Evolutionary conservation across 1,140 invertebrate genomes (phyloP).

Genomic region (Sycophila sp.): DNA sequence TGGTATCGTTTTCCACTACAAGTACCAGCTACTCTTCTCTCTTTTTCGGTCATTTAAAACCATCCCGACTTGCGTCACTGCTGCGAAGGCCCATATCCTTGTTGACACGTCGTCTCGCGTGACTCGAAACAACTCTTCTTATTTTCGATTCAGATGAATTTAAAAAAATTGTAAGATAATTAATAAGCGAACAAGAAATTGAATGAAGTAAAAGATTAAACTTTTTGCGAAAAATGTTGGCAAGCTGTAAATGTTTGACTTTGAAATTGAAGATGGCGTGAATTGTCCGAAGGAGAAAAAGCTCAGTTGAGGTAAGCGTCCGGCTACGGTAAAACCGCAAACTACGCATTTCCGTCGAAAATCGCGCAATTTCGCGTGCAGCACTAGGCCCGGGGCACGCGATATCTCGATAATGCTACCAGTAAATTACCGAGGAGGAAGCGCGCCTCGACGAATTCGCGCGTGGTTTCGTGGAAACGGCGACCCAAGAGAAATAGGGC

Average conservation of each 20-base stretch:
- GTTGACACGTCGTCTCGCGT: constrained; percentile 64
- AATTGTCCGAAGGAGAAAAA: constrained; percentile 35
- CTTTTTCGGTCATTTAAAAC: constrained; percentile 25
- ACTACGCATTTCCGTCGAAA: constrained; percentile 37
- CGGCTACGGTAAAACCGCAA: constrained; percentile 53
- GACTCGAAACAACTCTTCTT: constrained; percentile 51
- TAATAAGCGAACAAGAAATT: too few species aligned
- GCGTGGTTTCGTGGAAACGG: constrained; percentile 26
- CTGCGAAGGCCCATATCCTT: constrained; percentile 37
- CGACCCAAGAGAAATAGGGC: constrained; percentile 38
- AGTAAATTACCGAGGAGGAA: constrained; percentile 37
- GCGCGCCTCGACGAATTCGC: constrained; percentile 29
- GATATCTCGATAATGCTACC: constrained; percentile 51
- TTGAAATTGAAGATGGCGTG: too few species aligned
- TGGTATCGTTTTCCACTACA: constrained; percentile 2
- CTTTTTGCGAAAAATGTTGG: too few species aligned
- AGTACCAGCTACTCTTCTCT: neutral
- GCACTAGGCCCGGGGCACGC: constrained; percentile 25
- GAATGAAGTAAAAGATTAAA: too few species aligned
- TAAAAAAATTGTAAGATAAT: too few species aligned
- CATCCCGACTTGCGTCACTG: constrained; percentile 34
- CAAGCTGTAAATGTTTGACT: too few species aligned
- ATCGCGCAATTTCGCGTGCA: constrained; percentile 17
- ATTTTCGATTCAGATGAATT: neutral
- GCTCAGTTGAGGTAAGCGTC: constrained; percentile 43